Evolutionary conservation across 2,797 vertebrate genomes (phyloP).

Genomic region (Pipistrellus pygmaeus): DNA sequence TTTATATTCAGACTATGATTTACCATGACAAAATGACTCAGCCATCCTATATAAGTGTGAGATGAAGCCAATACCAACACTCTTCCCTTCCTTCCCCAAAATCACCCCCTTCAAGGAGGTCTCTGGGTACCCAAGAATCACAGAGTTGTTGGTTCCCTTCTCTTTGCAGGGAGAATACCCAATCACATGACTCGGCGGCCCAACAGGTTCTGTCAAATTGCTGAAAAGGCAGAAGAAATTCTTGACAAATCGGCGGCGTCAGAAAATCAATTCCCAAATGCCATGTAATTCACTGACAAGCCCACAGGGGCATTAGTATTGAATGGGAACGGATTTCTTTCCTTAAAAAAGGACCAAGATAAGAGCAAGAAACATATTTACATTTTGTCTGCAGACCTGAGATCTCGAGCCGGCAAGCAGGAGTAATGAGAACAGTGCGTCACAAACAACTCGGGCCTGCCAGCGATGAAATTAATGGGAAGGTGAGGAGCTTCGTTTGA

Average conservation of each 20-base stretch:
- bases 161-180: not conserved
- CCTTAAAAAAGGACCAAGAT: constrained; percentile 66
- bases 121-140: not conserved
- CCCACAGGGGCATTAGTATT: constrained; percentile 60
- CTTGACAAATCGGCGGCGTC: constrained; percentile 68
- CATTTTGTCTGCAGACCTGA: constrained; percentile 83
- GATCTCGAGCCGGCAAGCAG: constrained; percentile 68
- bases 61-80: not conserved
- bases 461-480: constrained; percentile 86
- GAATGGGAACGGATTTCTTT: constrained; percentile 68
- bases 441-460: constrained; percentile 85
- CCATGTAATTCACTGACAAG: constrained; percentile 66
- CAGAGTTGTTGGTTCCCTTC: not conserved
- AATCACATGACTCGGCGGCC: not conserved
- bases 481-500: constrained; percentile 89
- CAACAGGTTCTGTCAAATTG: constrained; percentile 60
- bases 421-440: constrained; percentile 80
- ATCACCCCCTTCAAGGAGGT: not conserved
- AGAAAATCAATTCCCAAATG: constrained; percentile 77
- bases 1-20: not conserved
- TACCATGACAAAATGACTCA: not conserved
- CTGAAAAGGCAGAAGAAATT: constrained; percentile 66
- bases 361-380: constrained; percentile 84
- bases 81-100: not conserved
- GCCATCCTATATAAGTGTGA: not conserved